Evolutionary conservation across 2,888 invertebrate genomes (phyloP).

Genomic region (Cephus nigrinus): DNA sequence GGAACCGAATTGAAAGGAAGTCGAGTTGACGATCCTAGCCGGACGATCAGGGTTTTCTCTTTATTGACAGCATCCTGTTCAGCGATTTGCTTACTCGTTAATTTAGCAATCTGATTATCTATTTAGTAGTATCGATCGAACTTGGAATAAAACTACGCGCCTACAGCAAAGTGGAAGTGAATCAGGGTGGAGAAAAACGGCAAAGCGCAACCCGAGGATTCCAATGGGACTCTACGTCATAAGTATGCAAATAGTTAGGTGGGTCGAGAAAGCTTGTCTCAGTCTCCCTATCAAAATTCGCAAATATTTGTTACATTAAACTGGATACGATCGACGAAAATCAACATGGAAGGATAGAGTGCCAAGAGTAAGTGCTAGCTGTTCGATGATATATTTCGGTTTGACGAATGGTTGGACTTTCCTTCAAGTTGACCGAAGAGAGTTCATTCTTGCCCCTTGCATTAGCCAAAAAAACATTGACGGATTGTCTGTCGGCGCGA

Average conservation of each 20-base stretch:
- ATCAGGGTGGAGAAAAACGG: too few relatives aligned
- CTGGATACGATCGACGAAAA: slow-evolving; percentile 44
- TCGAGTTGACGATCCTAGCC: too few relatives aligned
- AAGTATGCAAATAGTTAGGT: slow-evolving; percentile 37
- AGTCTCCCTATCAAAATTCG: slow-evolving; percentile 34
- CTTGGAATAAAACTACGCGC: too few relatives aligned
- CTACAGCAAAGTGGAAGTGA: too few relatives aligned
- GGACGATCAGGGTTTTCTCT: too few relatives aligned
- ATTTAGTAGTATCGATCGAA: too few relatives aligned
- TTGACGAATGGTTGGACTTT: background rate
- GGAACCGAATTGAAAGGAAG: background rate
- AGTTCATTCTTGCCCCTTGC: background rate
- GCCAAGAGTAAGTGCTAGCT: too few relatives aligned
- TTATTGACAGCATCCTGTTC: too few relatives aligned
- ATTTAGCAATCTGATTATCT: too few relatives aligned
- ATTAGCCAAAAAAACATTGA: background rate
- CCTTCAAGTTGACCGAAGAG: background rate
- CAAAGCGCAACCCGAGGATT: too few relatives aligned
- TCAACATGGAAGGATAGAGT: slow-evolving; percentile 32
- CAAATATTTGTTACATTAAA: slow-evolving; percentile 48
- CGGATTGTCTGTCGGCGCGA: background rate
- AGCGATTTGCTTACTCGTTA: too few relatives aligned
- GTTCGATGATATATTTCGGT: background rate
- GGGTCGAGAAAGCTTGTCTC: background rate
- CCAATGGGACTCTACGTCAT: slow-evolving; percentile 14